A percentile compares a stretch with the other conserved stretches of the same genome.
Conservation (phyloP, 2,113 vertebrate genomes). For the Macroglossus sobrinus region DNA sequence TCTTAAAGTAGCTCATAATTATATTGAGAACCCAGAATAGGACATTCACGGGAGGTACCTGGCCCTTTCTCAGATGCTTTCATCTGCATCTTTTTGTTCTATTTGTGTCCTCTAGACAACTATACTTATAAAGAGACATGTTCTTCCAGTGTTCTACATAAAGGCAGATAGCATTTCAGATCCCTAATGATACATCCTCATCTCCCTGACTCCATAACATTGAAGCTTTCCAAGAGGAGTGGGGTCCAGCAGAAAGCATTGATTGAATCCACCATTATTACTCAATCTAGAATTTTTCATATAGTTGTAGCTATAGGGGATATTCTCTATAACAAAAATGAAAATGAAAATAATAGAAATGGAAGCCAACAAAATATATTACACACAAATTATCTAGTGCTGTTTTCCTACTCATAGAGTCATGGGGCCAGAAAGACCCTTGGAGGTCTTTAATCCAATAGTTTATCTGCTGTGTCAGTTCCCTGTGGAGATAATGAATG, state of each 20-base stretch:
- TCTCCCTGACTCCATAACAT: neutral
- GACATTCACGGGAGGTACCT: neutral
- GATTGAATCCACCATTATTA: neutral
- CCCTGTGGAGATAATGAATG: constrained; percentile 43
- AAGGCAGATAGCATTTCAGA: neutral
- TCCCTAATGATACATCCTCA: neutral
- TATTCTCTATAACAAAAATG: neutral
- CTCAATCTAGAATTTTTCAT: neutral
- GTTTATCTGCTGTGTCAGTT: neutral
- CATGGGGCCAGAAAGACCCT: neutral
- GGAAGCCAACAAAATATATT: constrained; percentile 27
- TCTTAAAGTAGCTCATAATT: constrained; percentile 44
- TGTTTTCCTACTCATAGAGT: constrained; percentile 32
- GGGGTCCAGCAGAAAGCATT: neutral
- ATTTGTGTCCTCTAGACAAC: neutral
- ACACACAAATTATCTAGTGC: constrained; percentile 11
- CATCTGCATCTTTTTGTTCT: constrained; percentile 40
- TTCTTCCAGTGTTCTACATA: neutral
- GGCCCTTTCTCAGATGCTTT: constrained; percentile 2
- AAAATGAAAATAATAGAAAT: constrained; percentile 27
- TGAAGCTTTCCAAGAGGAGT: neutral
- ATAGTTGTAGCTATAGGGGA: neutral
- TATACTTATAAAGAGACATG: neutral
- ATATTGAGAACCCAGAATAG: constrained; percentile 51
- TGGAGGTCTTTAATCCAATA: constrained; percentile 19